Evolutionary conservation across 2,113 vertebrate species (phyloP).

Genomic region (Hipposideros armiger): DNA sequence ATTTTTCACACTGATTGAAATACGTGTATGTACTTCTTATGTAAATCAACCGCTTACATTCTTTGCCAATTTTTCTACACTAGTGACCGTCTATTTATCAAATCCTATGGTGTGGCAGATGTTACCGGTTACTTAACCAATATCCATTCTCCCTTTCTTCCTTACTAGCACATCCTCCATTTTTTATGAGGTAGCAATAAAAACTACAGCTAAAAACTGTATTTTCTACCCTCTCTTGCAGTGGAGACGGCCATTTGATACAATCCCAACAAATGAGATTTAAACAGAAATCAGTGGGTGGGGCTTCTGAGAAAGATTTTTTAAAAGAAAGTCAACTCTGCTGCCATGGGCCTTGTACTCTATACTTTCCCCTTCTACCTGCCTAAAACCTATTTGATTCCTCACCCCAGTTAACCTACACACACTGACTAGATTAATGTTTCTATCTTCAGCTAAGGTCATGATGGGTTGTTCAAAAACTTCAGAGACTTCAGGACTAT

Average conservation of each 20-base stretch:
- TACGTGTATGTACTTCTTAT: background rate
- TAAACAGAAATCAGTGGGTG: background rate
- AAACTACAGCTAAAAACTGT: background rate
- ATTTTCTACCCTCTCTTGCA: conserved; percentile 24
- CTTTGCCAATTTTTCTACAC: conserved; percentile 6
- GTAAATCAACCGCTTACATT: background rate
- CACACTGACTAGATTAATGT: background rate
- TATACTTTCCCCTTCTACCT: background rate
- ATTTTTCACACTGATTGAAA: conserved; percentile 9
- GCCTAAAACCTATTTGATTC: background rate
- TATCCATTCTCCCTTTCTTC: background rate
- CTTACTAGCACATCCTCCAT: background rate
- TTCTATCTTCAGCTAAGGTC: conserved; percentile 17
- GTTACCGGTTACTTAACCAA: background rate
- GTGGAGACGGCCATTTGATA: background rate
- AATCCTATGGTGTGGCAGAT: background rate
- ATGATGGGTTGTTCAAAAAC: background rate
- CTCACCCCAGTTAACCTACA: background rate
- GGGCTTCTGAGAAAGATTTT: background rate
- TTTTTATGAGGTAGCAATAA: background rate
- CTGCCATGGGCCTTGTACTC: background rate
- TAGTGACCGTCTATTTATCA: background rate
- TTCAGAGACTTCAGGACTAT: conserved; percentile 16
- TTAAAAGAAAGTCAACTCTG: background rate
- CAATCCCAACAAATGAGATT: background rate